Base-by-base conservation (phyloP, 2,113 vertebrate genomes). In the Gallinago undulata region DNA sequence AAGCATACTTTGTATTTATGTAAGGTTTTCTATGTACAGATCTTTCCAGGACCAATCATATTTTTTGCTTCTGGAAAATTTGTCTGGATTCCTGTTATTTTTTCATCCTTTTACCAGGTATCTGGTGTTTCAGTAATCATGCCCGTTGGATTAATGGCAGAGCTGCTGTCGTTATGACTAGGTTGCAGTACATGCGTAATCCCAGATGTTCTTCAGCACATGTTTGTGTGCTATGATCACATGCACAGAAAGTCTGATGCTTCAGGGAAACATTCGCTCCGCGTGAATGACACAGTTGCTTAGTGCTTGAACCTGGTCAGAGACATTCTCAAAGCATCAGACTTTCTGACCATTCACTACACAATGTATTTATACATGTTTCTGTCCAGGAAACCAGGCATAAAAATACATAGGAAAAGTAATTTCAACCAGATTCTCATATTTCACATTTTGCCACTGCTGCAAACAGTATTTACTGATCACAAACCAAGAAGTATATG, bases 191-290 rank as follows among this genome's bases (percentile, higher is more conserved):
- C 35, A 37, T 78, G 28, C 37, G n/a, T 57, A 85, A 67, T 78
- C n/a, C 66, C 89, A 90, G 67, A 76, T 93, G 83, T 79, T 88
- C 37, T 59, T 79, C 75, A 67, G 62, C 85, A 37, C 16, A 11
- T 70, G 41, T 74, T 84, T 73, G 14, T 62, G 37, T 63, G 53
- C 76, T 91, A 2, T n/a, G 51, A 87, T 94, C 73, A 69, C 14
- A 25, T 74, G 31, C 64, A 59, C 86, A 78, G 86, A 66, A 91
- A 59, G 51, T 75, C 81, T 89, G 90, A 63, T 95, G 84, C 90
- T 94, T 95, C 68, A 51, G 93, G 93, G 90, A 93, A 89, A 89
- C 69, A 77, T 95, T 93, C 56, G n/a, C 53, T 64, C 74, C 89
- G 66, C 4, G 2, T 91, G 76, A 92, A 77, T 57, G 87, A 89